Conservation (phyloP, 1,140 invertebrate species). For the Meteorus sp. region DNA sequence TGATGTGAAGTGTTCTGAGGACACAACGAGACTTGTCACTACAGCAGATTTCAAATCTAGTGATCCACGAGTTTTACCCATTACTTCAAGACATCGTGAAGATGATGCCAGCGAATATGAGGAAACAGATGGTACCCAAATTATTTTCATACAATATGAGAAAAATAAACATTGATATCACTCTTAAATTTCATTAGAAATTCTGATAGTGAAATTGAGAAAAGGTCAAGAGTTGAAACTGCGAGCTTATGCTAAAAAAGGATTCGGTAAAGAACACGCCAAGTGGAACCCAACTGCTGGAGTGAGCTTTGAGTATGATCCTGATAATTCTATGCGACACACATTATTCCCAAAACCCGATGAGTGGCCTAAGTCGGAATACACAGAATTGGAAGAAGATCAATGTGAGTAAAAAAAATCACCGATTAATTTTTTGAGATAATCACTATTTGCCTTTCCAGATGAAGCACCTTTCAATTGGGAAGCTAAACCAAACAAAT, state of each 20-base stretch:
- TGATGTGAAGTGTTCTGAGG: slow-evolving; percentile 93
- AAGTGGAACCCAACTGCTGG: slow-evolving; percentile 99
- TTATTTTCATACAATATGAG: no score
- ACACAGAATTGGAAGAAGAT: slow-evolving; percentile 90
- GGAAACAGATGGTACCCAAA: slow-evolving; percentile 76
- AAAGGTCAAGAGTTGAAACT: slow-evolving; percentile 98
- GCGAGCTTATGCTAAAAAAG: slow-evolving; percentile 91
- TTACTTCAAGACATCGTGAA: slow-evolving; percentile 87
- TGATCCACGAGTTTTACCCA: slow-evolving; percentile 88
- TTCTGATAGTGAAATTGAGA: slow-evolving; percentile 95
- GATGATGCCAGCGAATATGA: slow-evolving; percentile 92
- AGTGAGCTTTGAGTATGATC: slow-evolving; percentile 99
- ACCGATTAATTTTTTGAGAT: slow-evolving; percentile 6
- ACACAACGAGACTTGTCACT: slow-evolving; percentile 93
- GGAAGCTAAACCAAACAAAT: slow-evolving; percentile 95
- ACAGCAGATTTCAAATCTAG: slow-evolving; percentile 93
- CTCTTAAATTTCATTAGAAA: slow-evolving; percentile 64
- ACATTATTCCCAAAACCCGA: slow-evolving; percentile 97
- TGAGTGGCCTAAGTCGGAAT: slow-evolving; percentile 99
- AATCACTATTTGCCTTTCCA: slow-evolving; percentile 51
- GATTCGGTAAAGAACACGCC: slow-evolving; percentile 99
- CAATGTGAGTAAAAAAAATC: slow-evolving; percentile 66
- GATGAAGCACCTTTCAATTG: slow-evolving; percentile 91
- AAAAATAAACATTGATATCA: neutral
- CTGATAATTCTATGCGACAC: slow-evolving; percentile 96